Evolutionary conservation across 2,113 vertebrate species (phyloP).

Genomic region (Coryphaenoides rupestris): DNA sequence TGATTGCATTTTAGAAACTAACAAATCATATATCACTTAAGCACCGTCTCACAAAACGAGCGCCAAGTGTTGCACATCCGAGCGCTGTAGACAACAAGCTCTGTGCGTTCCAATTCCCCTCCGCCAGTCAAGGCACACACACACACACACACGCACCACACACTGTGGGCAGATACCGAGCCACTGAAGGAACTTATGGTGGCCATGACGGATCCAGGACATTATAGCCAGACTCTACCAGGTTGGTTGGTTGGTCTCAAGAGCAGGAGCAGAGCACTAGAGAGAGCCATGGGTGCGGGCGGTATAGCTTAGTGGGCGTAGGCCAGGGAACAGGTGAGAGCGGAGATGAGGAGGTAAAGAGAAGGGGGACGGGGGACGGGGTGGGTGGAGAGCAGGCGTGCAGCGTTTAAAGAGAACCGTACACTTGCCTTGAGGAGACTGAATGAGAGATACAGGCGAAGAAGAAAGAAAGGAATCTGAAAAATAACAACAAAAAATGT

Average conservation of each 20-base stretch:
- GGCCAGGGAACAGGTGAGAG: constrained; percentile 38
- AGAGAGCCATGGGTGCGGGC: constrained; percentile 64
- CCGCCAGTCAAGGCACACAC: neutral
- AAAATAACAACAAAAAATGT: constrained; percentile 85
- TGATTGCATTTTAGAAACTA: too few relatives aligned
- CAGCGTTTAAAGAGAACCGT: constrained; percentile 77
- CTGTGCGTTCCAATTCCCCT: neutral
- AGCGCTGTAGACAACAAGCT: too few relatives aligned
- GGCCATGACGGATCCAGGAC: too few relatives aligned
- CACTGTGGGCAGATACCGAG: constrained; percentile 9
- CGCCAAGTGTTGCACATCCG: too few relatives aligned
- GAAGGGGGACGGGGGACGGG: constrained; percentile 32
- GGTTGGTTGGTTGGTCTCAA: neutral
- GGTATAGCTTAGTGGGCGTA: constrained; percentile 56
- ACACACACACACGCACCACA: neutral
- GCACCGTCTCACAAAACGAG: too few relatives aligned
- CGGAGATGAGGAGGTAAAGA: constrained; percentile 19
- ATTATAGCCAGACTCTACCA: too few relatives aligned
- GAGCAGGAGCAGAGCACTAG: constrained; percentile 69
- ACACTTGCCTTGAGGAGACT: constrained; percentile 94
- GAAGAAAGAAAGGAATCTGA: constrained; percentile 94
- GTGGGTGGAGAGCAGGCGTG: constrained; percentile 57
- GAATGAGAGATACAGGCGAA: constrained; percentile 93
- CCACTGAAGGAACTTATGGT: too few relatives aligned
- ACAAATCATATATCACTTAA: too few relatives aligned